Percentiles rank a stretch among this genome's conserved stretches.
These are phyloP conservation scores for Stylophora pistillata DNA, from an alignment of 64 coral and sea anemone species.

Conservation along the genomic window DNA sequence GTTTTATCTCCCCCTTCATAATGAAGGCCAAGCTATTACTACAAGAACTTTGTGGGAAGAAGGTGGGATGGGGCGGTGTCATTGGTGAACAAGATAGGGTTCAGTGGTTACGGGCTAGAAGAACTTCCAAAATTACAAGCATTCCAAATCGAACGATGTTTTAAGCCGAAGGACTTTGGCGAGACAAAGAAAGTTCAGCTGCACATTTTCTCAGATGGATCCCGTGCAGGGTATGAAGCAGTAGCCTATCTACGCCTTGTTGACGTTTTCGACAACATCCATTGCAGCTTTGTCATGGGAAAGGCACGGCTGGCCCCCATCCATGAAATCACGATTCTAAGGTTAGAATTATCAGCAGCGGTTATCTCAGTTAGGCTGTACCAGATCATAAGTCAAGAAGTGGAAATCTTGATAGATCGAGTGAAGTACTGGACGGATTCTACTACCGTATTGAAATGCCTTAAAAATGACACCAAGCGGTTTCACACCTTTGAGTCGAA, in stretches of 20 bases:
- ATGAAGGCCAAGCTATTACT: not conserved
- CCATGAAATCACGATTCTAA: not conserved
- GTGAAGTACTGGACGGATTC: constrained; percentile 44
- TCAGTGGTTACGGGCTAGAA: constrained; percentile 3
- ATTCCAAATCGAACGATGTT: not conserved
- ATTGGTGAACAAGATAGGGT: not conserved
- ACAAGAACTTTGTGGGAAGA: not conserved
- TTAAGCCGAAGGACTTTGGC: constrained; percentile 18
- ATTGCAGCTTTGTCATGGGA: constrained; percentile 17
- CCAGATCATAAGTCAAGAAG: not conserved
- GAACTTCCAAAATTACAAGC: too few relatives aligned
- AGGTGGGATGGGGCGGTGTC: not conserved
- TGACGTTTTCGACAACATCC: not conserved
- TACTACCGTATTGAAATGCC: constrained; percentile 33
- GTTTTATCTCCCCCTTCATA: not conserved
- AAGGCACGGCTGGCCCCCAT: constrained; percentile 4
- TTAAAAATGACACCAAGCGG: constrained; percentile 13
- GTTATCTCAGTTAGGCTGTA: not conserved
- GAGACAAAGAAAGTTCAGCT: not conserved
- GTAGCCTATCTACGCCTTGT: constrained; percentile 29
- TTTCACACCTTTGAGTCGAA: constrained; percentile 48
- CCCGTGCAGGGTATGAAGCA: constrained; percentile 14
- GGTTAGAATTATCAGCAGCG: not conserved
- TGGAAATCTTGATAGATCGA: not conserved
- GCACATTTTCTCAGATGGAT: constrained; percentile 26